Evolutionary conservation across 2,113 vertebrate species (phyloP).

Genomic region (Larimichthys polyactis): DNA sequence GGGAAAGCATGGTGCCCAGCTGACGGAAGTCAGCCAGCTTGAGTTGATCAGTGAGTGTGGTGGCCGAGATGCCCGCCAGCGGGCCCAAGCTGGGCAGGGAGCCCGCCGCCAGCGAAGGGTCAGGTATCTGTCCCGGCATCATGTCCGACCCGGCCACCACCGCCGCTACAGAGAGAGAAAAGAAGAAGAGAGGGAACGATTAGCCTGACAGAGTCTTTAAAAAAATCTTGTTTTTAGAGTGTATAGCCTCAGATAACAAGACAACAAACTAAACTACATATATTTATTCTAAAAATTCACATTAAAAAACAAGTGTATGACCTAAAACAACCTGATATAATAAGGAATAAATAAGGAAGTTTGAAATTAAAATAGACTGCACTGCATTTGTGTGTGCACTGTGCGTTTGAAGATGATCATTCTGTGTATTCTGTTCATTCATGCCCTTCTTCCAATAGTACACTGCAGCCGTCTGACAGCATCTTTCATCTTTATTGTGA

Average conservation of each 20-base stretch:
- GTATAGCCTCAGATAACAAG: no score
- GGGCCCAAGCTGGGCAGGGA: slow-evolving; percentile 92
- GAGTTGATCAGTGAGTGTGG: slow-evolving; percentile 92
- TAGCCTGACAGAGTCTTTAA: background rate
- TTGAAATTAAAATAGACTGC: background rate
- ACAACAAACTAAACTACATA: no score
- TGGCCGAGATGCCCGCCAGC: slow-evolving; percentile 91
- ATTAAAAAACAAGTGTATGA: background rate
- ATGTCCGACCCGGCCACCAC: slow-evolving; percentile 87
- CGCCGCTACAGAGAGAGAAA: slow-evolving; percentile 54
- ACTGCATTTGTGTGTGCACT: background rate
- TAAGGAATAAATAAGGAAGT: background rate
- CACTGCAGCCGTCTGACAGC: background rate
- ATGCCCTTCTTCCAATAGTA: background rate
- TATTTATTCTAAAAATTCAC: no score
- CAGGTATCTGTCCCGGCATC: slow-evolving; percentile 98
- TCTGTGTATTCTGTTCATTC: background rate
- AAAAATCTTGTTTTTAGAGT: no score
- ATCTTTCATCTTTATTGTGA: background rate
- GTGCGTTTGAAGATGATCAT: background rate
- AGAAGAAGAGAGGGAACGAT: slow-evolving; percentile 19
- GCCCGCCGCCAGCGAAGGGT: slow-evolving; percentile 92
- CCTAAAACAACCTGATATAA: no score
- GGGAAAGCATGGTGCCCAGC: slow-evolving; percentile 91
- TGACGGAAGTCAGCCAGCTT: slow-evolving; percentile 93